A percentile compares a stretch with the other conserved stretches of the same genome.
Conservation (phyloP, 2,888 invertebrate genomes). For the Oligia latruncula region DNA sequence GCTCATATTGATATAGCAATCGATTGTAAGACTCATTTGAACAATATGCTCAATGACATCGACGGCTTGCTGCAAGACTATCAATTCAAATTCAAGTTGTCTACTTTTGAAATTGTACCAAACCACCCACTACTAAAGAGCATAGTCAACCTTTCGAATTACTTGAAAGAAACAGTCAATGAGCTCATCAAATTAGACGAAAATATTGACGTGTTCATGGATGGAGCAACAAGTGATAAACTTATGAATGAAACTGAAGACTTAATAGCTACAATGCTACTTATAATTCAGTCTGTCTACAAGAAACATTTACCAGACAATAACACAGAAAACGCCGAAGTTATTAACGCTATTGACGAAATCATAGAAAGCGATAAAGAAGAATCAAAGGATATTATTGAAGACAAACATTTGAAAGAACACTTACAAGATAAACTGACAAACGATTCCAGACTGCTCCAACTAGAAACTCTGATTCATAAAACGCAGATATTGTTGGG, state of each 20-base stretch:
- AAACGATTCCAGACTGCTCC: conserved; percentile 90
- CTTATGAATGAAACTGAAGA: conserved; percentile 81
- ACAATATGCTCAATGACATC: conserved; percentile 73
- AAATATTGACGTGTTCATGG: conserved; percentile 71
- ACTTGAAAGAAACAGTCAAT: conserved; percentile 74
- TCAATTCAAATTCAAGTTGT: conserved; percentile 75
- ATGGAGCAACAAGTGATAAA: conserved; percentile 66
- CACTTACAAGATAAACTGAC: conserved; percentile 91
- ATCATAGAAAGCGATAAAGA: conserved; percentile 81
- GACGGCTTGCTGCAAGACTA: conserved; percentile 77
- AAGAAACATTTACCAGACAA: conserved; percentile 83
- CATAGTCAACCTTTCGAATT: conserved; percentile 73
- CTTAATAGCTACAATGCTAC: conserved; percentile 79
- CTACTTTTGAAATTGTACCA: conserved; percentile 66
- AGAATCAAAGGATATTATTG: conserved; percentile 87
- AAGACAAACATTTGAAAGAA: conserved; percentile 92
- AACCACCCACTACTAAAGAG: conserved; percentile 81
- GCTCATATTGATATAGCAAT: conserved; percentile 79
- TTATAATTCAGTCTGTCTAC: conserved; percentile 81
- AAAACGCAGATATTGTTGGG: conserved; percentile 83
- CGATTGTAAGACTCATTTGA: conserved; percentile 77
- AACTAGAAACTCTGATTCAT: conserved; percentile 85
- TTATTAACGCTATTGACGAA: conserved; percentile 81
- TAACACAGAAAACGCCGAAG: conserved; percentile 74
- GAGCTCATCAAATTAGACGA: conserved; percentile 74